Percentiles rank a stretch among this genome's conserved stretches.
Conservation (phyloP, 2,888 invertebrate genomes). For the Rotaria sp. region DNA sequence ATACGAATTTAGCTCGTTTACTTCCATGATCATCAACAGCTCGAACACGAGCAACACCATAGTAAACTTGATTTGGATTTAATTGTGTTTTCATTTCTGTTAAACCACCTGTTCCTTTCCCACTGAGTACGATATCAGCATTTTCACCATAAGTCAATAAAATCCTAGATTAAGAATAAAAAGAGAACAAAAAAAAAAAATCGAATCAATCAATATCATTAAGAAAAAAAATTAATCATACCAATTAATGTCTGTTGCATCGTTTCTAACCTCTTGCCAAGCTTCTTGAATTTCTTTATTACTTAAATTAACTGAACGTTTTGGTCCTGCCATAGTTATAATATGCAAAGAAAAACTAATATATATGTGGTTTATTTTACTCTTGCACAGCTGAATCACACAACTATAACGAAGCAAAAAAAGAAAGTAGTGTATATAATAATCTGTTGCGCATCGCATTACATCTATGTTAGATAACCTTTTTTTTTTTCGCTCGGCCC, state of each 20-base stretch:
- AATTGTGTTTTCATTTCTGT: constrained; percentile 9
- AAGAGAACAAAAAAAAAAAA: too few species aligned
- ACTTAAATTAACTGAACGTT: not conserved
- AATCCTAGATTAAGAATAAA: not conserved
- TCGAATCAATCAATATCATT: not conserved
- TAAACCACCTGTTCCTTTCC: constrained; percentile 14
- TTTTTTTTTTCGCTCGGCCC: not conserved
- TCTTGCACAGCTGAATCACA: not conserved
- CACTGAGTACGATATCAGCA: not conserved
- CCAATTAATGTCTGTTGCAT: not conserved
- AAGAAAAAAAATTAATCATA: not conserved
- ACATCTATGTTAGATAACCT: constrained; percentile 17
- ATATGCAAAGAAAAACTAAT: not conserved
- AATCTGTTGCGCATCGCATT: constrained; percentile 20
- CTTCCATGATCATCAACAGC: constrained; percentile 30
- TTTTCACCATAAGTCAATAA: not conserved
- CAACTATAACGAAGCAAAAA: constrained; percentile 3
- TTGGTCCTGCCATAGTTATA: not conserved
- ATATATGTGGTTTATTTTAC: not conserved
- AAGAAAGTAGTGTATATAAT: not conserved
- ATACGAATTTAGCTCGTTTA: constrained; percentile 26
- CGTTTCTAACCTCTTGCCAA: not conserved
- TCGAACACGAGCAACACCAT: constrained; percentile 1
- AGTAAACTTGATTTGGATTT: not conserved
- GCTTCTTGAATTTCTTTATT: not conserved